Evolutionary conservation across 2,888 invertebrate species (phyloP), one percentile per base, ranked within the genome.

Genomic region (Cerceris ruficornis): DNA sequence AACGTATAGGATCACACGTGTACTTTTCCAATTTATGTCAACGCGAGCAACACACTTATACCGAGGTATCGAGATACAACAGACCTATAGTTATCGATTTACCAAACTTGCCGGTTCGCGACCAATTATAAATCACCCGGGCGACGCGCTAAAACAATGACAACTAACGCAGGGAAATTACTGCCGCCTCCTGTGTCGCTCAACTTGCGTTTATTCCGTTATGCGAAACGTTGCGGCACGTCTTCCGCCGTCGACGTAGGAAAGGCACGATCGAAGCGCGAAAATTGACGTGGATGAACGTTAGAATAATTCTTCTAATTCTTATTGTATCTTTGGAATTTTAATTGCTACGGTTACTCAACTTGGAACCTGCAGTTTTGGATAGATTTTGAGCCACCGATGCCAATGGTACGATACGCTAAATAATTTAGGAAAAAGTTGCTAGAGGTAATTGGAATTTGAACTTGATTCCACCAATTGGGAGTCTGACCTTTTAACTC

Each of bases 61-160:
- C 49, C 50, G 55, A 15, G n/a, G 62, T 14, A 41, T 42, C 54
- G 54, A 66, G 66, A 55, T 54, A 66, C 14, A 41, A 60, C 54
- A 61, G 61, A 67, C 55, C 42, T 61, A 61, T 61, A 61, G 54
- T 61, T 73, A 73, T 73, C 61, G 72, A 73, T 73, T 67, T 55
- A 67, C 67, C 61, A 57, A 62, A 62, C 50, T 62, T 62, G 62
- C 62, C 62, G 50, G 55, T 67, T 41, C 50, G 66, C 58, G 43
- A 58, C 52, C 43, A 43, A 57, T 52, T 60, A 55, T 64, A 64
- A 64, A 74, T 74, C 69, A 69, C 52, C 58, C 28, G 28, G 59
- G 49, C 69, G 58, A 13, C 15, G 14, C 15, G 74, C 39, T 28
- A 28, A 28, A 28, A 28, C 28, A 28, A 57, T 66, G 67, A 65